A percentile compares a stretch with the other conserved stretches of the same genome.
These are phyloP conservation scores for Bufo gargarizans DNA, from an alignment of 2,113 vertebrate genomes.

Conservation along the genomic window DNA sequence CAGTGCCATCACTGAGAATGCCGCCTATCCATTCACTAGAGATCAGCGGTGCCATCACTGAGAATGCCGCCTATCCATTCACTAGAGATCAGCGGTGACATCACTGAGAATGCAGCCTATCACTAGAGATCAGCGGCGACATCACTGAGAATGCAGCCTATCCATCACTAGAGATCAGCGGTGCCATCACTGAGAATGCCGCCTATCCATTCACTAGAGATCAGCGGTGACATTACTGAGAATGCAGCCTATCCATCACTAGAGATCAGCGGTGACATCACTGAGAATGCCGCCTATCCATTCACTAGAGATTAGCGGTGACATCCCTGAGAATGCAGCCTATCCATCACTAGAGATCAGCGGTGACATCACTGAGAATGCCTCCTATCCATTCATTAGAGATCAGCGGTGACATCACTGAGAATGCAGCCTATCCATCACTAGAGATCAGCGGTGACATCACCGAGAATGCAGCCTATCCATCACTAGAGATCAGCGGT, in stretches of 20 bases:
- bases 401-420: background rate
- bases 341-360: background rate
- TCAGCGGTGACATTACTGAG: background rate
- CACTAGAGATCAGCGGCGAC: background rate
- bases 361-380: background rate
- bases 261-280: background rate
- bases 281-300: background rate
- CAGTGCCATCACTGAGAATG: background rate
- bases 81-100: background rate
- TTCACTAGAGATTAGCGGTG: background rate
- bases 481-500: background rate
- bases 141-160: background rate
- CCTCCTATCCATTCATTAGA: background rate
- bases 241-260: background rate
- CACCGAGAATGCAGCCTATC: background rate
- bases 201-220: background rate
- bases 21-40: background rate
- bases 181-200: background rate
- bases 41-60: background rate
- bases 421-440: background rate
- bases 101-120: background rate
- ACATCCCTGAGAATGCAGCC: background rate
- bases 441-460: background rate
- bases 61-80: background rate
- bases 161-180: background rate